Percentiles rank a stretch among this genome's conserved stretches.
phyloP scores from a whole-genome alignment of 2,888 invertebrate species.

The Athalia cordata region DNA sequence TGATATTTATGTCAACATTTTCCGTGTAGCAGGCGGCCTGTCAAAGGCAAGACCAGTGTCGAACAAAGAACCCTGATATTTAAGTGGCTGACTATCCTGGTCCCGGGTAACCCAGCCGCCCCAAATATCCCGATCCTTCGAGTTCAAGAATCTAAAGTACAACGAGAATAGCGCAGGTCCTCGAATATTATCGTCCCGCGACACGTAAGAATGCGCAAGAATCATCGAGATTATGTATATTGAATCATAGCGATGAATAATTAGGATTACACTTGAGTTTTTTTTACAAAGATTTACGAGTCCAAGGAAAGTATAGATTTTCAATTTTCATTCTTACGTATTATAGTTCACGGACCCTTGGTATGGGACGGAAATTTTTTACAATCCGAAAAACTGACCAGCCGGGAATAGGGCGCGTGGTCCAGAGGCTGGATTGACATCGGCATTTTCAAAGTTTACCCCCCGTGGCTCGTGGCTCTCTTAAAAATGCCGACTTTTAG shows the following conservation, averaged over 20 bases:
- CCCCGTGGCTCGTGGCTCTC: slow-evolving; percentile 60
- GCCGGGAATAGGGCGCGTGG: slow-evolving; percentile 24
- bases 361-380: slow-evolving; percentile 1
- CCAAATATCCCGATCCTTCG: slow-evolving; percentile 19
- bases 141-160: slow-evolving; percentile 1
- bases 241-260: no score
- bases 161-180: neutral
- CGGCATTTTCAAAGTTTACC: slow-evolving; percentile 64
- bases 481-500: slow-evolving; percentile 61
- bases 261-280: no score
- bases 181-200: neutral
- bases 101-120: neutral
- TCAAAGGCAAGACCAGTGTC: slow-evolving; percentile 44
- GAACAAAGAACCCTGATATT: slow-evolving; percentile 53
- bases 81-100: slow-evolving; percentile 47
- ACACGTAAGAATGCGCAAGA: no score
- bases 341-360: neutral
- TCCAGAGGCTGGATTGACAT: slow-evolving; percentile 62
- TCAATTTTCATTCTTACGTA: slow-evolving; percentile 1
- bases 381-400: slow-evolving; percentile 32
- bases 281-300: neutral
- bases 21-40: slow-evolving; percentile 49
- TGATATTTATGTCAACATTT: slow-evolving; percentile 62
- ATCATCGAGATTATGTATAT: no score
- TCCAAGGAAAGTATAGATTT: neutral